A percentile compares a stretch with the other conserved stretches of the same genome.
phyloP scores from a whole-genome alignment of 2,113 vertebrate species.

The Zingel zingel region DNA sequence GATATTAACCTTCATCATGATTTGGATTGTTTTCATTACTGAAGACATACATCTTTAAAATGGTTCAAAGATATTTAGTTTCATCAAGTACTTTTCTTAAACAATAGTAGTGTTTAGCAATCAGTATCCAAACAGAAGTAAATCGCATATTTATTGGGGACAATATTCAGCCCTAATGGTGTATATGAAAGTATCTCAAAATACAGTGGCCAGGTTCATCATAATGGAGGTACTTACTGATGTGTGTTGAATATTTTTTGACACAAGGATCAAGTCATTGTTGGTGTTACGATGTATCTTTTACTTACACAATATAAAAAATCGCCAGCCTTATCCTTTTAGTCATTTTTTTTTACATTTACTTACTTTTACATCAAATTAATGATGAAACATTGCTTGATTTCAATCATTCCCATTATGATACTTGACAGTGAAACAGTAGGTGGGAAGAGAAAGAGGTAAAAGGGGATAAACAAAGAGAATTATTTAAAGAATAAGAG shows the following conservation, averaged over 20 bases:
- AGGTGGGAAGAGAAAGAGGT: background rate
- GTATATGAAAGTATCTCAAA: background rate
- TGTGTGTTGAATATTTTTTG: background rate
- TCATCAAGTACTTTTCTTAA: background rate
- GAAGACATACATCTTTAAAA: background rate
- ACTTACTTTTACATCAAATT: background rate
- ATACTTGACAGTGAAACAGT: slow-evolving; percentile 23
- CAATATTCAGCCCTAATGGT: background rate
- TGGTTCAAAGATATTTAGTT: background rate
- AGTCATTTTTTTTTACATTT: no score
- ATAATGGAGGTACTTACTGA: no score
- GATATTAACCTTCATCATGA: background rate
- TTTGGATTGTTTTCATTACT: background rate
- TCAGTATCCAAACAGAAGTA: background rate
- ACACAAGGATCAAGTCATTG: background rate
- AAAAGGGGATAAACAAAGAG: background rate
- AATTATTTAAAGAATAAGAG: slow-evolving; percentile 46
- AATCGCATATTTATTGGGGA: no score
- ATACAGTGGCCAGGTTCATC: background rate
- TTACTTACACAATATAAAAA: background rate
- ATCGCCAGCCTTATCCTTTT: background rate
- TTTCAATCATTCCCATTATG: background rate
- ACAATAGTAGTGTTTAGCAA: background rate
- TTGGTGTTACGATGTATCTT: background rate
- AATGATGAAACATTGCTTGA: slow-evolving; percentile 6